Evolutionary conservation across 1,140 invertebrate genomes (phyloP).

Genomic region (Aphelinus certus): DNA sequence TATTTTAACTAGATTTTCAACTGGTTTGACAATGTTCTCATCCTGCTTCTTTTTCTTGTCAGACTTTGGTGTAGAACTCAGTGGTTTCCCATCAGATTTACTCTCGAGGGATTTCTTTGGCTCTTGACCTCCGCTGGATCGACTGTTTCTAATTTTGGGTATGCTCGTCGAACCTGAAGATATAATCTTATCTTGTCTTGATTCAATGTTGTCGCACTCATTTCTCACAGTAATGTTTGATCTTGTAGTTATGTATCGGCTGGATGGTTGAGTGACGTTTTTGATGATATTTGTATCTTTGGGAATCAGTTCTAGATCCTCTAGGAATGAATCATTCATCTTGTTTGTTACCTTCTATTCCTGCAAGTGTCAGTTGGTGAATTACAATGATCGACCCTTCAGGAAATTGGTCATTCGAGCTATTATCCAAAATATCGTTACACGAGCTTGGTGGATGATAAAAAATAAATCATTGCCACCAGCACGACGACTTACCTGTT

Average conservation of each 20-base stretch:
- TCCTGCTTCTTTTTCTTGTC: conserved; percentile 43
- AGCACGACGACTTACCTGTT: too few species aligned
- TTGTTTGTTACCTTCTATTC: conserved; percentile 5
- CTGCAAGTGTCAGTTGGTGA: too few species aligned
- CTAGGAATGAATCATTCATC: conserved; percentile 61
- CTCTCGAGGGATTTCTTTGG: conserved; percentile 13
- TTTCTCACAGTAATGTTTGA: conserved; percentile 9
- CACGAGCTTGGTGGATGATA: too few species aligned
- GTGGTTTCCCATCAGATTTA: conserved; percentile 21
- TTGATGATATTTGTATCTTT: conserved; percentile 35
- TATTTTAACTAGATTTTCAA: conserved; percentile 44
- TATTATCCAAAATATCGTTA: too few species aligned
- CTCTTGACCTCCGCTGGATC: conserved; percentile 29
- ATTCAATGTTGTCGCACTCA: background rate
- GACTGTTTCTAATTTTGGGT: conserved; percentile 19
- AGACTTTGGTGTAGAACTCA: conserved; percentile 39
- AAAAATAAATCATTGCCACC: too few species aligned
- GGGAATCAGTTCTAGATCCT: conserved; percentile 52
- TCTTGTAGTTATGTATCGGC: conserved; percentile 46
- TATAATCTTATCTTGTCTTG: conserved; percentile 35
- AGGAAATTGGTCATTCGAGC: too few species aligned
- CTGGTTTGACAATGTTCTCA: conserved; percentile 35
- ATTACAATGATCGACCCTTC: too few species aligned
- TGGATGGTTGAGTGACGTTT: conserved; percentile 21
- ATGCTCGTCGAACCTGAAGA: conserved; percentile 22